Evolutionary conservation across 23 tunicate genomes (phyloP).

Genomic region (Phallusia fumigata): DNA sequence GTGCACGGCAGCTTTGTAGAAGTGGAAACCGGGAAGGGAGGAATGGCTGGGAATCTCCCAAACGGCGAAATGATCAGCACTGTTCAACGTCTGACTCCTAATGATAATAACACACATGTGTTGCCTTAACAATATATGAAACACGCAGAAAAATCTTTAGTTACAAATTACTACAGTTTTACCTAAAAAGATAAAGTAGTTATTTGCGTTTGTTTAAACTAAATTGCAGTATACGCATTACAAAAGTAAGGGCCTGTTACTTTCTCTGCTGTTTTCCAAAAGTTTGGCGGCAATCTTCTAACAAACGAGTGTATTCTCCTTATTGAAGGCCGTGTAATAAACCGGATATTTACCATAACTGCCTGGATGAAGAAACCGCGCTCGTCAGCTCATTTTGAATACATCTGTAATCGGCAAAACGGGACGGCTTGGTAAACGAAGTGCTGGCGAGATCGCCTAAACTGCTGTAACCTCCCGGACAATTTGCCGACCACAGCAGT

Average conservation of each 20-base stretch:
- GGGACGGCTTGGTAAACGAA: neutral
- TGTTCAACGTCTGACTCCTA: neutral
- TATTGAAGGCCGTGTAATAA: too few relatives aligned
- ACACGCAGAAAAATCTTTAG: too few relatives aligned
- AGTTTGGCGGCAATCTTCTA: too few relatives aligned
- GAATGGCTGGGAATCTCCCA: neutral
- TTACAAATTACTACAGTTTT: too few relatives aligned
- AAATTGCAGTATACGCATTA: too few relatives aligned
- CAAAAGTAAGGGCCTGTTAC: too few relatives aligned
- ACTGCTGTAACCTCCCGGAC: neutral
- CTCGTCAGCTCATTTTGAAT: neutral
- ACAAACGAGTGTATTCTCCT: too few relatives aligned
- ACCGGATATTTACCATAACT: neutral
- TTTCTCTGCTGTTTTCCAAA: too few relatives aligned
- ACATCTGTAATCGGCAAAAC: neutral
- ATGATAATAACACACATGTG: too few relatives aligned
- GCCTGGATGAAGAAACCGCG: neutral
- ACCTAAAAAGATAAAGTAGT: too few relatives aligned
- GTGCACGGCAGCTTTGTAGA: neutral
- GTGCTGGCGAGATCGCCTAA: neutral
- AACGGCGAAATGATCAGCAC: neutral
- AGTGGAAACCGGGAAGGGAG: neutral
- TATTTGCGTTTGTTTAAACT: too few relatives aligned
- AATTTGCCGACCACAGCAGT: neutral
- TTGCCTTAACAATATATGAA: too few relatives aligned